Evolutionary conservation across 1,140 invertebrate species (phyloP), one percentile per base, ranked within the genome.

Genomic region (Amphibalanus amphitrite): DNA sequence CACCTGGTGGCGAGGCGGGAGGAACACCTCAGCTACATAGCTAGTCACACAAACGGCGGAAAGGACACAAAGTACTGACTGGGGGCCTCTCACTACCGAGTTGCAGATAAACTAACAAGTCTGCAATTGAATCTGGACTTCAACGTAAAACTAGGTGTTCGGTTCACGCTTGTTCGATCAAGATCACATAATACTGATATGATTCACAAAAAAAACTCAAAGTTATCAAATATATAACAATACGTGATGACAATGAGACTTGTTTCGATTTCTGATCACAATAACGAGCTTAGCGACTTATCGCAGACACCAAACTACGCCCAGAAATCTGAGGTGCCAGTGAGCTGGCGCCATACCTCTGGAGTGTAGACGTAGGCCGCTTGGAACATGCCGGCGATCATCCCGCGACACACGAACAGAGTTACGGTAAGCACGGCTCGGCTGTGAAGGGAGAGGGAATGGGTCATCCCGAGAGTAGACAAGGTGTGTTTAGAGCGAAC

Each of bases 331-430:
- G 8, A n/a, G n/a, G n/a, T 67, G 65, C n/a, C 10, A 67, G 65
- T 25, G 10, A 20, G 23, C 29, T 1, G 23, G 71, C 25, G 28
- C 69, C 73, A 78, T 74, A 95, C 90, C 85, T 96, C 93, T 29
- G 93, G 92, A 25, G 94, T 96, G 77, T 97, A 97, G 25, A 97
- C 92, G 78, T 97, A 97, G 0, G 92, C 91, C 25, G 92, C 92
- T 85, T 95, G 93, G 78, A 97, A 97, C 6, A 95, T 87, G 1
- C 93, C 92, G 33, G 92, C 93, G 74, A 97, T 94, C 71, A 97
- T 90, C 8, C 91, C 93, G 77, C 95, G 84, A 0, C 93, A 91
- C 73, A 95, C 79, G 80, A 97, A 97, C 68, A 97, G 80, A 69
- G 94, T 87, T 47, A 90, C 82, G 0, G 92, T 96, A 59, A 95